Conservation (phyloP, 2,113 vertebrate genomes). For the Centropus bengalensis region DNA sequence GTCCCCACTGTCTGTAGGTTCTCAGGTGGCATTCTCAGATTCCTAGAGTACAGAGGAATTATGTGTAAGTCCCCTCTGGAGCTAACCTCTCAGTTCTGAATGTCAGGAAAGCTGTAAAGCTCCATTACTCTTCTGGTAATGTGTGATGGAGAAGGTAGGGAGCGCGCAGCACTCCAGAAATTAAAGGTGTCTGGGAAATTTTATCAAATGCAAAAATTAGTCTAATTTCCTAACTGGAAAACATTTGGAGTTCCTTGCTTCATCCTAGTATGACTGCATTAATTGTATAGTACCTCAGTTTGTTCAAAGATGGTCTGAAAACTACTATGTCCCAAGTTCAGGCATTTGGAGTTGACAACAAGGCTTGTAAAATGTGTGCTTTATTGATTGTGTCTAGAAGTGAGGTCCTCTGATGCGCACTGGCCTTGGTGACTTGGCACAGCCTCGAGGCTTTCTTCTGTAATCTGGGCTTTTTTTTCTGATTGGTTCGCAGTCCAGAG, state of each 20-base stretch:
- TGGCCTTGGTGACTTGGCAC: neutral
- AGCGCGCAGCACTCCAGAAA: neutral
- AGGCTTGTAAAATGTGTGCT: neutral
- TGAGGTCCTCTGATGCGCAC: neutral
- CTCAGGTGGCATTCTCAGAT: neutral
- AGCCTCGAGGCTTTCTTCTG: neutral
- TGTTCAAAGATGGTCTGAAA: neutral
- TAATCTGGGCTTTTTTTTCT: neutral
- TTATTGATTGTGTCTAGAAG: neutral
- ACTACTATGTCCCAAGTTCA: neutral
- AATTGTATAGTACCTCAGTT: neutral
- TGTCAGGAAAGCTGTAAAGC: neutral
- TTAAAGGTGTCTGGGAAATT: neutral
- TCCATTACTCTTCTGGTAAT: neutral
- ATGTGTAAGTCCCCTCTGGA: neutral
- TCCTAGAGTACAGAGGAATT: neutral
- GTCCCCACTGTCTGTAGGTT: neutral
- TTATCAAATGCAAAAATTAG: constrained; percentile 3
- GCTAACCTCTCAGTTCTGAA: neutral
- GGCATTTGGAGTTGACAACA: neutral
- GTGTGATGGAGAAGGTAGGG: neutral
- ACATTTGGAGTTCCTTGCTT: neutral
- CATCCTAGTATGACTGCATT: neutral
- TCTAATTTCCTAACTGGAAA: neutral
- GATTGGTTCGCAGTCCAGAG: neutral